Evolutionary conservation across 1,140 invertebrate species (phyloP).

Genomic region (Melipona quadrifasciata): DNA sequence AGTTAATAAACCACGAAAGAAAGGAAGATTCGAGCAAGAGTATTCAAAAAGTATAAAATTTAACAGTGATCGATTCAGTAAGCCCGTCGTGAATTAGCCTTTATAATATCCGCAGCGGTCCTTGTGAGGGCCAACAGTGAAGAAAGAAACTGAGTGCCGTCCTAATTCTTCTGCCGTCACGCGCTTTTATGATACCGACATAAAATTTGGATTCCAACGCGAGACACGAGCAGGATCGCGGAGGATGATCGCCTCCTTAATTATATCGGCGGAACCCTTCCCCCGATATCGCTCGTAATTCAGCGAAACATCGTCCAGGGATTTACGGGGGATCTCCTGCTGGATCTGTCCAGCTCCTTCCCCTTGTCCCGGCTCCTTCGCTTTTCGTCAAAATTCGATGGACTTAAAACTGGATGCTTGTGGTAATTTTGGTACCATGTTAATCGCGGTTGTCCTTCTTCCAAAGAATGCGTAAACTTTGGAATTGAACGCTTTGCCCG

Average conservation of each 20-base stretch:
- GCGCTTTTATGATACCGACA: slow-evolving; percentile 75
- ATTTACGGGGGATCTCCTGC: slow-evolving; percentile 55
- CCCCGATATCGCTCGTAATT: slow-evolving; percentile 72
- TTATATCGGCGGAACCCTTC: slow-evolving; percentile 64
- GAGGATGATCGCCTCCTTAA: slow-evolving; percentile 65
- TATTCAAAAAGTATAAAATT: neutral
- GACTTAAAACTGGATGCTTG: slow-evolving; percentile 12
- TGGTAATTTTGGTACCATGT: neutral
- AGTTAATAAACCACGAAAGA: neutral
- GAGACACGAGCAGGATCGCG: slow-evolving; percentile 61
- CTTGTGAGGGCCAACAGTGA: slow-evolving; percentile 42
- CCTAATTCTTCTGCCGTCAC: slow-evolving; percentile 76
- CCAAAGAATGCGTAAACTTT: neutral
- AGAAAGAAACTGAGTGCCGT: slow-evolving; percentile 60
- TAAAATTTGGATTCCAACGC: slow-evolving; percentile 74
- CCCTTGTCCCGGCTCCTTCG: slow-evolving; percentile 27
- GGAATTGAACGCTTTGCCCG: neutral
- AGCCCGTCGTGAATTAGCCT: slow-evolving; percentile 54
- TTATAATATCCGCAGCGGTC: slow-evolving; percentile 57
- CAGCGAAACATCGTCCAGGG: slow-evolving; percentile 58
- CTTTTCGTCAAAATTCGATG: slow-evolving; percentile 52
- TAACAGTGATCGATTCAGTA: neutral
- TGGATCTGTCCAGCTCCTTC: slow-evolving; percentile 45
- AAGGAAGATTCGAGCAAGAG: neutral
- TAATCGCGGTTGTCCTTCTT: neutral